Conservation (phyloP, 2,797 vertebrate genomes). For the Syncerus caffer region DNA sequence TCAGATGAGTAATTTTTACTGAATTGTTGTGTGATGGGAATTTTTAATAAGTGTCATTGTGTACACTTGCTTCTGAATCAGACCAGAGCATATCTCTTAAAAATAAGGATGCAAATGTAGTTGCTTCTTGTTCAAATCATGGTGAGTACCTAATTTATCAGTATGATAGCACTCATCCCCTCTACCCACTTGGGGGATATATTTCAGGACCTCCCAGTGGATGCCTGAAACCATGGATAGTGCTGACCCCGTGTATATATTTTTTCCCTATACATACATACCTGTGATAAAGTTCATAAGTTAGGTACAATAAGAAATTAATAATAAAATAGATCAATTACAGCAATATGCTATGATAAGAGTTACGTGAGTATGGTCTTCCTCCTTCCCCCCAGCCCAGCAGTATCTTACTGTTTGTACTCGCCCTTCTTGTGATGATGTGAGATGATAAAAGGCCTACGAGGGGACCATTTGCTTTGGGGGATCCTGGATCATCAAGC, state of each 20-base stretch:
- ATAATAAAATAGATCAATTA: neutral
- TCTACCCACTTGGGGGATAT: neutral
- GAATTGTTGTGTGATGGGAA: neutral
- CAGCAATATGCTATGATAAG: neutral
- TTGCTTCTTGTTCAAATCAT: neutral
- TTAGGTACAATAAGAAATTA: neutral
- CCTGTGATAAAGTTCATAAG: neutral
- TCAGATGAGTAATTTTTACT: constrained; percentile 15
- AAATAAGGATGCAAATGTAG: neutral
- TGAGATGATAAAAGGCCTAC: neutral
- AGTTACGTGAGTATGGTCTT: neutral
- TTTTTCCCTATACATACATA: neutral
- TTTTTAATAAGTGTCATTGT: constrained; percentile 1
- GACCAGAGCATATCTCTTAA: neutral
- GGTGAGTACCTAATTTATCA: neutral
- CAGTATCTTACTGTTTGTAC: neutral
- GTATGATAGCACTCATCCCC: neutral
- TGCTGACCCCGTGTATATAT: neutral
- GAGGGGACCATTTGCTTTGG: neutral
- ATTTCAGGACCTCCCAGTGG: neutral
- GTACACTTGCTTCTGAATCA: neutral
- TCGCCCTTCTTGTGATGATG: neutral
- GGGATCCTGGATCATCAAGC: neutral
- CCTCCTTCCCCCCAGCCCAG: no score
- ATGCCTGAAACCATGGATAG: neutral